Percentiles rank a stretch among this genome's conserved stretches.
phyloP scores from a whole-genome alignment of 2,888 invertebrate genomes.

The Ochropleura plecta region DNA sequence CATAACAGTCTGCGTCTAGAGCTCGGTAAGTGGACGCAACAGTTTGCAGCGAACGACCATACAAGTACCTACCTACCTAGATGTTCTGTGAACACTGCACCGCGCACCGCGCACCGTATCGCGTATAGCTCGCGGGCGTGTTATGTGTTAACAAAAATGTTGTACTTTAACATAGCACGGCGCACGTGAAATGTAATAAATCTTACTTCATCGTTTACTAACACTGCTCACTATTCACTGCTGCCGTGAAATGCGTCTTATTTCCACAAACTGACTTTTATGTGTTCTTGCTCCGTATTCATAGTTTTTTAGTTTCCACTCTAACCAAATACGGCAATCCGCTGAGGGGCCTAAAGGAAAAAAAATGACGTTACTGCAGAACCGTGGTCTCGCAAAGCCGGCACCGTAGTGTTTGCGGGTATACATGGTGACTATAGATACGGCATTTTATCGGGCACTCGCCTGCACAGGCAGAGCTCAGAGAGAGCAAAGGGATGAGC shows the following conservation, averaged over 20 bases:
- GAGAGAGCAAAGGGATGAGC: not conserved
- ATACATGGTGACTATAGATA: too few relatives aligned
- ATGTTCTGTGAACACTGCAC: conserved; percentile 40
- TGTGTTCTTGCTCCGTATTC: conserved; percentile 6
- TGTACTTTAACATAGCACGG: conserved; percentile 31
- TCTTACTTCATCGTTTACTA: conserved; percentile 22
- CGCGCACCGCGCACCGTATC: conserved; percentile 2
- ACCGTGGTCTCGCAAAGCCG: conserved; percentile 3
- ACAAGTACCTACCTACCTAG: too few relatives aligned
- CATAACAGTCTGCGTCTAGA: not conserved
- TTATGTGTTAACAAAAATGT: conserved; percentile 41
- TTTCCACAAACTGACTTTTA: conserved; percentile 6
- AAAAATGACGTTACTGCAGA: conserved; percentile 20
- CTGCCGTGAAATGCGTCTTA: not conserved
- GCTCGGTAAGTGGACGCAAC: not conserved
- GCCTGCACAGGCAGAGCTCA: not conserved
- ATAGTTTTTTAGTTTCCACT: not conserved
- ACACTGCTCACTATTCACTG: not conserved
- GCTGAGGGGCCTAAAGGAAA: conserved; percentile 3
- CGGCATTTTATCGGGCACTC: not conserved
- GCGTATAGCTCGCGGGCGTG: conserved; percentile 23
- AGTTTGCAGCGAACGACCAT: not conserved
- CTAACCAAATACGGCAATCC: not conserved
- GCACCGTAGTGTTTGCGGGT: not conserved
- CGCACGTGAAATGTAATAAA: conserved; percentile 40